phyloP scores from a whole-genome alignment of 2,797 vertebrate species.

The Pangasius larnaudii region DNA sequence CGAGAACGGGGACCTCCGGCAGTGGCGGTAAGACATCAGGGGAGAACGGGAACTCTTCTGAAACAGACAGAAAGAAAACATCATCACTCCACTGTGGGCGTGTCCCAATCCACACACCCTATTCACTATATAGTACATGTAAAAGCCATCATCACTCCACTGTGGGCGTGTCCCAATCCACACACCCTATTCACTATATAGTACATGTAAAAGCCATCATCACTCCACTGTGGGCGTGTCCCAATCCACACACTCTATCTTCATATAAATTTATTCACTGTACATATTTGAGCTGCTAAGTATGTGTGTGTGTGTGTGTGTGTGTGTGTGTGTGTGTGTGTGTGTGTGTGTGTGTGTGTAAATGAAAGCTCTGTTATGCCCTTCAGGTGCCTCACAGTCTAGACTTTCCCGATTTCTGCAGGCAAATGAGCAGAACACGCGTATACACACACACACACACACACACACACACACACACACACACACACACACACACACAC shows the following conservation, averaged over 20 bases:
- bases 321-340: constrained; percentile 33
- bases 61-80: not conserved
- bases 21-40: constrained; percentile 81
- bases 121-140: not conserved
- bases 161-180: not conserved
- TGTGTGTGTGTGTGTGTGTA: constrained; percentile 54
- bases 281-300: not conserved
- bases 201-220: not conserved
- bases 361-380: not conserved
- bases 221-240: no score
- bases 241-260: no score
- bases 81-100: not conserved
- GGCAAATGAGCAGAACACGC: constrained; percentile 40
- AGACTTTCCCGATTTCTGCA: constrained; percentile 22
- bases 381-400: constrained; percentile 10
- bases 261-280: not conserved
- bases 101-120: not conserved
- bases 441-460: constrained; percentile 9
- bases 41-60: constrained; percentile 80
- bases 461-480: constrained; percentile 20
- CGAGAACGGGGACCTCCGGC: constrained; percentile 75
- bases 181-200: not conserved
- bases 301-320: constrained; percentile 42
- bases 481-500: constrained; percentile 26
- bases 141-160: not conserved